These are phyloP conservation scores for Patagioenas fasciata DNA, from an alignment of 2,113 vertebrate species.

Conservation along the genomic window DNA sequence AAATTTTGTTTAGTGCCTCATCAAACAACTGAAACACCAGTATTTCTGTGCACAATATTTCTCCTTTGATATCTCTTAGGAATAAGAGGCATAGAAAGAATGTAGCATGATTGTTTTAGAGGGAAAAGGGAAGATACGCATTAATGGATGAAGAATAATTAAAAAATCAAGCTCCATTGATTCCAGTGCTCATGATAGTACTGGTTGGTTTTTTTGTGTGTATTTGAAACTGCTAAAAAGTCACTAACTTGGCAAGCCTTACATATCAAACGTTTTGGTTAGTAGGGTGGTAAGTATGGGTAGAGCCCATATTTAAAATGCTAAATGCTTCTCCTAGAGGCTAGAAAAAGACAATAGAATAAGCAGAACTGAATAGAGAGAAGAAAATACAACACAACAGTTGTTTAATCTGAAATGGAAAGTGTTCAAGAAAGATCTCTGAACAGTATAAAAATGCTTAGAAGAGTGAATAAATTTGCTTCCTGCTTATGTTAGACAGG, in stretches of 20 bases:
- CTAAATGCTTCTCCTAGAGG: not conserved
- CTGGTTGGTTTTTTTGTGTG: not conserved
- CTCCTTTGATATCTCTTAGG: not conserved
- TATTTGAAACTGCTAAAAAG: not conserved
- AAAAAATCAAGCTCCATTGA: not conserved
- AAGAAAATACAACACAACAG: not conserved
- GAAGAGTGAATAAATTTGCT: not conserved
- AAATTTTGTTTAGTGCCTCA: not conserved
- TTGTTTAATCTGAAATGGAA: not conserved
- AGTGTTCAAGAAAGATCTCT: not conserved
- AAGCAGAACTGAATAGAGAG: not conserved
- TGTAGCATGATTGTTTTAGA: not conserved
- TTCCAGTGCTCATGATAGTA: not conserved
- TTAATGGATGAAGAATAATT: not conserved
- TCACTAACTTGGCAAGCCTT: not conserved
- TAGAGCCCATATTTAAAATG: not conserved
- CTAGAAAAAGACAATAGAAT: not conserved
- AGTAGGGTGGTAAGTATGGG: not conserved
- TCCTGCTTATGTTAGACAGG: not conserved
- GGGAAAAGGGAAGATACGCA: not conserved
- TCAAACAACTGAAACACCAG: not conserved
- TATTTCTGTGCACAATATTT: not conserved
- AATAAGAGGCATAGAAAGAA: not conserved
- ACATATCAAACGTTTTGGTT: not conserved
- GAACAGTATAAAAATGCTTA: not conserved